A percentile compares a stretch with the other conserved stretches of the same genome.
Evolutionary conservation across 2,797 vertebrate species (phyloP).

Genomic region (Gallinago solitaria): DNA sequence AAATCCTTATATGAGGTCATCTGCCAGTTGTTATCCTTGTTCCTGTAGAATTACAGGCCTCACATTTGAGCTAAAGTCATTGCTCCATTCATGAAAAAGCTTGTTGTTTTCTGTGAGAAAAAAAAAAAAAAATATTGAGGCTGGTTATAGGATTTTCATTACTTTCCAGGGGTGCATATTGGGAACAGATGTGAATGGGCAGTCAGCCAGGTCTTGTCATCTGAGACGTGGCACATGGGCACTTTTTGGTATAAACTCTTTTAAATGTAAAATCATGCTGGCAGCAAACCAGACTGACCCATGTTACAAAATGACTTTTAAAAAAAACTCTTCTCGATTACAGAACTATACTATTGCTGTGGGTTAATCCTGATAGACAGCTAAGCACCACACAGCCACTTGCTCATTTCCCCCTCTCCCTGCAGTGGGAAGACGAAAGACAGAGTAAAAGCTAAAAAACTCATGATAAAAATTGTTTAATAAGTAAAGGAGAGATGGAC

Average conservation of each 20-base stretch:
- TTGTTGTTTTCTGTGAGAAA: slow-evolving; percentile 16
- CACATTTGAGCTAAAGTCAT: not conserved
- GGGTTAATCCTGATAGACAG: not conserved
- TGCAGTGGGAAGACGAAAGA: not conserved
- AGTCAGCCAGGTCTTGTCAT: slow-evolving; percentile 15
- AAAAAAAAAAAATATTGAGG: not conserved
- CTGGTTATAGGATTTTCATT: slow-evolving; percentile 28
- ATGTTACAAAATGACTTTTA: not conserved
- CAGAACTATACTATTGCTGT: not conserved
- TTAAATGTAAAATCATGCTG: not conserved
- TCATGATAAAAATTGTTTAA: not conserved
- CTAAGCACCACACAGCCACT: not conserved
- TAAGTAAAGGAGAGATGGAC: not conserved
- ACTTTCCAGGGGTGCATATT: not conserved
- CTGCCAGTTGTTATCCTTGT: not conserved
- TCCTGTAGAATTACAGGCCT: not conserved
- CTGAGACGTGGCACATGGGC: not conserved
- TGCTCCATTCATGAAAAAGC: slow-evolving; percentile 13
- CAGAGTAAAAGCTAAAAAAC: not conserved
- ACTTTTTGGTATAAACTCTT: slow-evolving; percentile 19
- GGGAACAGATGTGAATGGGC: slow-evolving; percentile 43
- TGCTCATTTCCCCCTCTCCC: not conserved
- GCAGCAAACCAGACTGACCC: not conserved
- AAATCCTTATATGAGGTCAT: not conserved
- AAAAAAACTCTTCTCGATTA: not conserved